A percentile compares a stretch with the other conserved stretches of the same genome.
These are phyloP conservation scores for Crossaster papposus DNA, from an alignment of 53 echinoderm and acorn worm genomes.

Conservation along the genomic window DNA sequence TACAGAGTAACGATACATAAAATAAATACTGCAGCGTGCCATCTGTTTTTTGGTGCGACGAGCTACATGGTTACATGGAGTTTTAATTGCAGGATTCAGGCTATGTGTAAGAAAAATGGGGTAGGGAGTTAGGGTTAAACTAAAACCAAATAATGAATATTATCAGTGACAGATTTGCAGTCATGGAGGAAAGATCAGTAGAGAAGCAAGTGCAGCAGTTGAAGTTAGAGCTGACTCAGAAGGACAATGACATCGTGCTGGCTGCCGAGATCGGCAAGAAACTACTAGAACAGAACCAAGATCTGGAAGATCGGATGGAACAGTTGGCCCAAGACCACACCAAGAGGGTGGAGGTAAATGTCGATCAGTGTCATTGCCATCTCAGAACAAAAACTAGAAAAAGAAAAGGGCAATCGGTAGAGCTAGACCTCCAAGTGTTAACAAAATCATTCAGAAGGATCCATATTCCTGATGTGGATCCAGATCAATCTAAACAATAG, in stretches of 20 bases:
- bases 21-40: too few relatives aligned
- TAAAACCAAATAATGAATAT: neutral
- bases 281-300: constrained; percentile 82
- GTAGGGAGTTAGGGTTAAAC: too few relatives aligned
- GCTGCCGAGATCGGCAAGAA: constrained; percentile 84
- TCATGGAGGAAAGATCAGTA: constrained; percentile 11
- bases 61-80: too few relatives aligned
- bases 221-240: constrained; percentile 42
- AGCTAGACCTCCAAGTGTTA: too few relatives aligned
- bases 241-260: constrained; percentile 60
- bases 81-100: too few relatives aligned
- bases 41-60: too few relatives aligned
- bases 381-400: neutral
- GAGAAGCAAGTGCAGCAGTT: constrained; percentile 30
- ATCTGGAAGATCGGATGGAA: constrained; percentile 72
- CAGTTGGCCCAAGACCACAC: constrained; percentile 64
- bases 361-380: neutral
- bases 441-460: too few relatives aligned
- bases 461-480: too few relatives aligned
- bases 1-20: too few relatives aligned
- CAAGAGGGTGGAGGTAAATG: constrained; percentile 68
- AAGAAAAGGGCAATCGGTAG: too few relatives aligned
- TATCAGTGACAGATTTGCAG: neutral
- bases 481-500: too few relatives aligned
- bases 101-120: too few relatives aligned